These are phyloP conservation scores for Zeus faber DNA, from an alignment of 2,113 vertebrate genomes.

Conservation along the genomic window DNA sequence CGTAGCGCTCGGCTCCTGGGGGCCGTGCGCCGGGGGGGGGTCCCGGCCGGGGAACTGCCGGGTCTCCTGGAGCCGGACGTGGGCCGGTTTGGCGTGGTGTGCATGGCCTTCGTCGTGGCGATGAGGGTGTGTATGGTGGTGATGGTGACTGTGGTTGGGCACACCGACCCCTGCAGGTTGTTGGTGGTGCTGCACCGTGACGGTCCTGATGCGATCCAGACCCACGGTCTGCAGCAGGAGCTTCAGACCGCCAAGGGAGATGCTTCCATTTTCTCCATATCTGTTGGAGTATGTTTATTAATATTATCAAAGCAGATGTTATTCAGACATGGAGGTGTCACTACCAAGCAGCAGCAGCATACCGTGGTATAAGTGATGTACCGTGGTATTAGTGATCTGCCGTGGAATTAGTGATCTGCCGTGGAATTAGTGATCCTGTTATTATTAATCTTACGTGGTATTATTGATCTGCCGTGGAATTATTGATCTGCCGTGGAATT, in stretches of 20 bases:
- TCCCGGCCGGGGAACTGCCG: constrained; percentile 22
- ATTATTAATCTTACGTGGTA: no score
- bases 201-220: constrained; percentile 77
- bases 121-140: constrained; percentile 33
- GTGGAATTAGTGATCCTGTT: no score
- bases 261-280: constrained; percentile 84
- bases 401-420: no score
- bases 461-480: no score
- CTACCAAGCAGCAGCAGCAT: no score
- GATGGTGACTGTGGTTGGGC: constrained; percentile 16
- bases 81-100: constrained; percentile 57
- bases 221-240: constrained; percentile 85
- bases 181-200: constrained; percentile 75
- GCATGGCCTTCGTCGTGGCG: constrained; percentile 26
- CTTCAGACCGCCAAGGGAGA: constrained; percentile 84
- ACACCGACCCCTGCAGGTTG: no score
- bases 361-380: no score
- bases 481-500: no score
- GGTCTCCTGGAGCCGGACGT: background rate
- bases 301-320: no score
- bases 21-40: background rate
- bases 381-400: no score
- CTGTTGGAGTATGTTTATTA: constrained; percentile 23
- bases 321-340: background rate
- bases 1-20: constrained; percentile 9